These are phyloP conservation scores for Cyphotilapia sp. DNA, from an alignment of 2,113 vertebrate species.

Conservation along the genomic window DNA sequence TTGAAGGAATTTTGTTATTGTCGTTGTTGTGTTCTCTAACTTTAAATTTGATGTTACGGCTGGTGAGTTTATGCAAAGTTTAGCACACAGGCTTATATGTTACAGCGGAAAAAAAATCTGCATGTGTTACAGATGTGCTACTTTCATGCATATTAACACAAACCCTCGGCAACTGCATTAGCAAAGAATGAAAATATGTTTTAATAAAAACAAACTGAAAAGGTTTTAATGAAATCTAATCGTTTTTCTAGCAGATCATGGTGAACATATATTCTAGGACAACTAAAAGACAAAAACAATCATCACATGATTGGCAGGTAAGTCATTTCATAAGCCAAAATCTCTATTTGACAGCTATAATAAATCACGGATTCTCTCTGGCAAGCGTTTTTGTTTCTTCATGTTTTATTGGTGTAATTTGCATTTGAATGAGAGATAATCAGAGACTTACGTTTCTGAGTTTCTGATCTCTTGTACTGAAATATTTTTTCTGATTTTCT, in stretches of 20 bases:
- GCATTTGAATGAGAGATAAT: background rate
- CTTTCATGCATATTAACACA: background rate
- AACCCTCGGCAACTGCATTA: background rate
- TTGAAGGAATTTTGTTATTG: background rate
- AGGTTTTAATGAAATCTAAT: background rate
- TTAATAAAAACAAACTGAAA: background rate
- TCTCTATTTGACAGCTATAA: background rate
- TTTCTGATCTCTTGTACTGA: background rate
- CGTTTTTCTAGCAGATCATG: background rate
- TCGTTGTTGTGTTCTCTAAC: background rate
- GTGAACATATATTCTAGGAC: background rate
- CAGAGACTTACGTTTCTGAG: background rate
- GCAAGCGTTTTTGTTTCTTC: background rate
- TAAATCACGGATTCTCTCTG: background rate
- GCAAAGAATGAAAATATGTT: background rate
- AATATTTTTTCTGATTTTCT: background rate
- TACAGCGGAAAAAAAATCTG: fast-evolving
- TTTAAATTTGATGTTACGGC: background rate
- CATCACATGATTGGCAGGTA: background rate
- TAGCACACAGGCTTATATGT: background rate
- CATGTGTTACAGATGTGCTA: background rate
- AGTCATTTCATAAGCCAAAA: background rate
- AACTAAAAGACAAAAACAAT: background rate
- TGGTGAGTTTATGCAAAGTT: background rate
- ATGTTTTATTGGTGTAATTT: background rate